Percentiles rank a stretch among this genome's conserved stretches.
These are phyloP conservation scores for Ptychadena robeensis DNA, from an alignment of 2,797 vertebrate genomes.

Conservation along the genomic window DNA sequence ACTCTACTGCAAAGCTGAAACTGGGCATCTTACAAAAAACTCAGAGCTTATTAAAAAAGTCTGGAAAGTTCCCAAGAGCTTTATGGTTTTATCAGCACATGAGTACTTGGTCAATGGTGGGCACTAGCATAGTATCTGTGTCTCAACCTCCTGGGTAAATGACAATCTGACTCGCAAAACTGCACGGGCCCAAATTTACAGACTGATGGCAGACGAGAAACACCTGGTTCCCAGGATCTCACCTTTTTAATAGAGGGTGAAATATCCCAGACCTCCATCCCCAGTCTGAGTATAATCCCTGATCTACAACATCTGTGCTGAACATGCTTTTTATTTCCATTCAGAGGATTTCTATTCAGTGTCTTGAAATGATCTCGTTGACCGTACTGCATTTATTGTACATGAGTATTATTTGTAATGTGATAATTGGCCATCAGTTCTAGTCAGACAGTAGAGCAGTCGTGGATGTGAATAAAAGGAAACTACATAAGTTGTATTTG, in stretches of 20 bases:
- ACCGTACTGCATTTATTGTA: neutral
- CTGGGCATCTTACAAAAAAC: neutral
- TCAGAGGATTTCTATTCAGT: neutral
- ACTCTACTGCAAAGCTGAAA: too few relatives aligned
- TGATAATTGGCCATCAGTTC: neutral
- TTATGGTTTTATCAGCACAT: neutral
- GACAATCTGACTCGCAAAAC: neutral
- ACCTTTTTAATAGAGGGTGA: constrained; percentile 10
- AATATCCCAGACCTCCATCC: constrained; percentile 9
- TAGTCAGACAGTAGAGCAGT: neutral
- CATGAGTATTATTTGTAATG: neutral
- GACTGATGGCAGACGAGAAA: constrained; percentile 16
- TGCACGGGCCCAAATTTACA: constrained; percentile 34
- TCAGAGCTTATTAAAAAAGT: neutral
- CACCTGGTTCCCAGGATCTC: constrained; percentile 25
- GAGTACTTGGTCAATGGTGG: neutral
- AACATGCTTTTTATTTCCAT: neutral
- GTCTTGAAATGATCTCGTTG: neutral
- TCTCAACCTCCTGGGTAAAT: neutral
- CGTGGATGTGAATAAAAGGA: neutral
- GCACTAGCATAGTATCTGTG: neutral
- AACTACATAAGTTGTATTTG: neutral
- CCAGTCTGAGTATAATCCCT: neutral
- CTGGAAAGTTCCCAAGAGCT: neutral
- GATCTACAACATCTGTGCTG: constrained; percentile 1